Base-by-base conservation (phyloP, 2,797 vertebrate genomes). In the Enteromius mattozi region DNA sequence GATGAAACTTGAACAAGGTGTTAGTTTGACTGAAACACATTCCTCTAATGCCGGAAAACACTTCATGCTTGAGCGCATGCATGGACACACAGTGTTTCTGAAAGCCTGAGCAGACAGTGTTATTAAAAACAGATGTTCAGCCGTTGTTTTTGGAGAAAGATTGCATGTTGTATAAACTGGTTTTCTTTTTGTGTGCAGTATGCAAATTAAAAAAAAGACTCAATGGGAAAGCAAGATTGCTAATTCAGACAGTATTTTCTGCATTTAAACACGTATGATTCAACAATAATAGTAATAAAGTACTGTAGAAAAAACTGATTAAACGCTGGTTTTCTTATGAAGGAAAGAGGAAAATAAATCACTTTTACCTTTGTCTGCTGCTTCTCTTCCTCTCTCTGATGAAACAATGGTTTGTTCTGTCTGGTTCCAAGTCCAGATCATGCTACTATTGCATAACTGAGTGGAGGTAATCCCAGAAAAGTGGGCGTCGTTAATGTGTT, bases 381-480 rank as follows among this genome's bases (percentile, higher is more conserved):
- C 37, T 21, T 69, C 35, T 71, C 17, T 69, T 76, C 30, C 65
- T 42, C 1, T 81, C 74, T 13, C 51, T 66, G 81, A 33, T 40
- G n/a, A 61, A 3, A 69, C 0, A 4, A 19, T 19, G 21, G 83
- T 61, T 27, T 75, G 33, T 77, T 30, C 74, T 61, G 40, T 77
- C 21, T 81, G 19, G 70, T 71, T 45, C 85, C 80, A 88, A 89
- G 35, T 80, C 65, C 85, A 86, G 81, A 77, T 66, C 80, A 4
- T 51, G 59, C 86, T 51, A 42, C 17, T 70, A 79, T 92, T 92
- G 69, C 68, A 45, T 72, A 80, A 84, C 86, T 88, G 71, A 74
- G 63, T 21, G 17, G 40, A 80, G 21, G 9, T 65, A 65, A 59
- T 80, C 21, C 27, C 24, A 61, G 45, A 24, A n/a, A 80, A 80